phyloP scores from a whole-genome alignment of 2,888 invertebrate genomes.

The Euplexia lucipara region DNA sequence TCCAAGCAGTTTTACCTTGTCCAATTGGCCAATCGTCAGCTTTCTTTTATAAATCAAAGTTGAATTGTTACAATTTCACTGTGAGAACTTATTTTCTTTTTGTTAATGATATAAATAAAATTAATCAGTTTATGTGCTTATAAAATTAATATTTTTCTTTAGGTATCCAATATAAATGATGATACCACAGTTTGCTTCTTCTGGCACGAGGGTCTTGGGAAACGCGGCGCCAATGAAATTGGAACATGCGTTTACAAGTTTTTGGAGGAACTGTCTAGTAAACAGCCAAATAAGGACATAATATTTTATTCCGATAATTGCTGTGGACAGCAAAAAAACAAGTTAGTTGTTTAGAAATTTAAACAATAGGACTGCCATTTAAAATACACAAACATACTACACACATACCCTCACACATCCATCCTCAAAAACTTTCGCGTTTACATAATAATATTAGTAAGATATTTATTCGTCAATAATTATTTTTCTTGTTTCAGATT shows the following conservation, averaged over 20 bases:
- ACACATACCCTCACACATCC: too few relatives aligned
- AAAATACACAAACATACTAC: too few relatives aligned
- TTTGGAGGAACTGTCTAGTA: conserved; percentile 45
- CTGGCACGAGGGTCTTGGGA: conserved; percentile 59
- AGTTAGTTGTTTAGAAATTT: conserved; percentile 31
- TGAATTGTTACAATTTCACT: conserved; percentile 10
- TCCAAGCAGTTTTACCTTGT: conserved; percentile 27
- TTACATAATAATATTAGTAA: too few relatives aligned
- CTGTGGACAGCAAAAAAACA: conserved; percentile 61
- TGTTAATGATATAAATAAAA: conserved; percentile 27
- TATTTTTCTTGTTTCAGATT: conserved; percentile 38
- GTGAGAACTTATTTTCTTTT: conserved; percentile 21
- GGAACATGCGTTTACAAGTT: conserved; percentile 42
- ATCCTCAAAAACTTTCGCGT: too few relatives aligned
- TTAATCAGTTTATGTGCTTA: conserved; percentile 21
- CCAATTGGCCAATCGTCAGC: conserved; percentile 17
- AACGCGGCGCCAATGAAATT: conserved; percentile 61
- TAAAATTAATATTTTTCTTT: conserved; percentile 24
- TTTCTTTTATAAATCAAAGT: conserved; percentile 15
- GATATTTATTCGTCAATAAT: conserved; percentile 25
- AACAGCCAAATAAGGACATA: conserved; percentile 46
- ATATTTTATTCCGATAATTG: conserved; percentile 57
- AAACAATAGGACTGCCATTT: too few relatives aligned
- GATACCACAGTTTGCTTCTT: conserved; percentile 49
- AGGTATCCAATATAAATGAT: conserved; percentile 37